Evolutionary conservation across 2,888 invertebrate species (phyloP).

Genomic region (Chrysina gloriosa): DNA sequence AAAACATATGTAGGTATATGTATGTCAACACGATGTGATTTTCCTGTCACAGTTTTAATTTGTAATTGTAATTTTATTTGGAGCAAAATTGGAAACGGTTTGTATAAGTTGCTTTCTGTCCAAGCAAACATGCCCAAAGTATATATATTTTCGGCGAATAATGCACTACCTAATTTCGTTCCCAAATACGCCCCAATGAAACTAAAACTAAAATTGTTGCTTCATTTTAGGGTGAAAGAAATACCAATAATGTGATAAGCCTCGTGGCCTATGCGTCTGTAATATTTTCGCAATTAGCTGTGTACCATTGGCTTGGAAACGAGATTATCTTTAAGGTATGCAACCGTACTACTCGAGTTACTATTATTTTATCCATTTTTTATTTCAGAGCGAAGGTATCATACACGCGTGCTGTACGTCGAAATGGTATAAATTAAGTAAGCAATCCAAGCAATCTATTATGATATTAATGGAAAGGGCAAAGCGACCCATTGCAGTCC

Average conservation of each 20-base stretch:
- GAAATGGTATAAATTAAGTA: neutral
- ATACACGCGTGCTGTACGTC: neutral
- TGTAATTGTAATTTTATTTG: too few relatives aligned
- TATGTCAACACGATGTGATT: too few relatives aligned
- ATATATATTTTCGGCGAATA: too few relatives aligned
- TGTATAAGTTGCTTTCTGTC: too few relatives aligned
- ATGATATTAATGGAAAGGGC: slow-evolving; percentile 7
- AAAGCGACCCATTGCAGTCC: neutral
- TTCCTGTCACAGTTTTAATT: too few relatives aligned
- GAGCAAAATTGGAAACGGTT: too few relatives aligned
- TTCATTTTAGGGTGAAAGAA: neutral
- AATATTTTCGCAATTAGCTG: neutral
- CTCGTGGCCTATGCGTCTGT: neutral
- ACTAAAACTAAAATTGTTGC: neutral
- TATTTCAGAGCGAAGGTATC: neutral
- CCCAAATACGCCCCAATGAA: too few relatives aligned
- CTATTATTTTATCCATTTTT: neutral
- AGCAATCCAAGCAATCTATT: neutral
- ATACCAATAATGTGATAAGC: neutral
- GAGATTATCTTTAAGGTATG: slow-evolving; percentile 12
- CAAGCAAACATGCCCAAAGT: too few relatives aligned
- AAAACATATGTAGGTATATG: too few relatives aligned
- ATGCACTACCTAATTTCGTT: too few relatives aligned
- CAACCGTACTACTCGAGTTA: neutral
- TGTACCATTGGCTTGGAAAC: slow-evolving; percentile 12